Evolutionary conservation across 1,140 invertebrate species (phyloP).

Genomic region (Odontomachus brunneus): DNA sequence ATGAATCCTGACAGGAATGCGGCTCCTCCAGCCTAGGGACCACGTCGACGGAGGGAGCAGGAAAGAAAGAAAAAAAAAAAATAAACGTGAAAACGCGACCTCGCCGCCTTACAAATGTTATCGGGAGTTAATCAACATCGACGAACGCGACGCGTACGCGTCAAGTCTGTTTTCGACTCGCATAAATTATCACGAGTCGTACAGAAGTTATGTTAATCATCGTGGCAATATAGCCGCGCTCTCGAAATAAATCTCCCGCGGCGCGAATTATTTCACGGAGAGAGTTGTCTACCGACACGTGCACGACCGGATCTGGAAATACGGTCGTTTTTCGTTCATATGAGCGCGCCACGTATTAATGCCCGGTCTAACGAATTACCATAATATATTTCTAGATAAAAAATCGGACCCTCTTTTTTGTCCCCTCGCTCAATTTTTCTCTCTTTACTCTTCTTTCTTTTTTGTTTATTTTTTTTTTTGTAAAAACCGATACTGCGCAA

Average conservation of each 20-base stretch:
- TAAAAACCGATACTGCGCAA: not conserved
- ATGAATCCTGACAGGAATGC: constrained; percentile 21
- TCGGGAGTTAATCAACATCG: not conserved
- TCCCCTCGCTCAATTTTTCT: too few species aligned
- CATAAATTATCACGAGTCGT: constrained; percentile 12
- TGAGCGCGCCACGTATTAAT: not conserved
- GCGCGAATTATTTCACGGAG: not conserved
- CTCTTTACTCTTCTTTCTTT: not conserved
- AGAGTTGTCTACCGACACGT: not conserved
- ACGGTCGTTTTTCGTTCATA: not conserved
- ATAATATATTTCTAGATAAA: not conserved
- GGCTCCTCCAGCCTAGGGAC: not conserved
- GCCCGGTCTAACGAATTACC: not conserved
- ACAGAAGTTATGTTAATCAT: constrained; percentile 14
- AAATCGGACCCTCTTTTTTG: too few species aligned
- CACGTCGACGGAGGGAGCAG: not conserved
- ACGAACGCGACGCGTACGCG: not conserved
- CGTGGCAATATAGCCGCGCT: not conserved
- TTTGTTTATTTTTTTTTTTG: too few species aligned
- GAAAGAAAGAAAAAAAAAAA: constrained; percentile 3
- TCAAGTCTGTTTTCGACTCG: constrained; percentile 5
- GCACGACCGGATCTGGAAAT: not conserved
- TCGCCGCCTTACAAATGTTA: not conserved
- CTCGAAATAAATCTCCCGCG: not conserved
- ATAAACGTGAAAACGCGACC: constrained; percentile 15